These are phyloP conservation scores for Strongylocentrotus purpuratus DNA, from an alignment of 35 echinoderm and acorn worm species.

Conservation along the genomic window DNA sequence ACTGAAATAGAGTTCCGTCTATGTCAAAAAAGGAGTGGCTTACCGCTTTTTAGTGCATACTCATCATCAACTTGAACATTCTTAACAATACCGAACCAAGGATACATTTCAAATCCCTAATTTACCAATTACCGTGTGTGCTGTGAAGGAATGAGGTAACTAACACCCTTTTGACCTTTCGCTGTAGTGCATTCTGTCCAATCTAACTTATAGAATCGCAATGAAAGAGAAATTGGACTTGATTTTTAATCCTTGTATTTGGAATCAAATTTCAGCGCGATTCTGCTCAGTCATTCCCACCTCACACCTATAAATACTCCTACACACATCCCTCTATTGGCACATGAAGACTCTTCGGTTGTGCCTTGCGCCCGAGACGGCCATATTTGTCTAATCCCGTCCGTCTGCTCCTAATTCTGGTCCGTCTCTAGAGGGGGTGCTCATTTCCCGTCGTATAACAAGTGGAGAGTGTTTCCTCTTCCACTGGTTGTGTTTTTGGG, in stretches of 20 bases:
- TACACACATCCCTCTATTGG: background rate
- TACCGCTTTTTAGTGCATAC: background rate
- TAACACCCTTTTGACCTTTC: background rate
- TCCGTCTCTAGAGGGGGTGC: background rate
- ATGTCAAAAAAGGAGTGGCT: background rate
- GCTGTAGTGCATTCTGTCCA: background rate
- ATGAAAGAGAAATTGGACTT: conserved; percentile 36
- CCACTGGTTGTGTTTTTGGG: conserved; percentile 8
- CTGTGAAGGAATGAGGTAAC: background rate
- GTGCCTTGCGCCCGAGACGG: background rate
- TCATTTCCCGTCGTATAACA: background rate
- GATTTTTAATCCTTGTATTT: conserved; percentile 32
- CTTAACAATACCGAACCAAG: background rate
- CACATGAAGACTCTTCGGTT: background rate
- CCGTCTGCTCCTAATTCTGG: background rate
- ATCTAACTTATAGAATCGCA: background rate
- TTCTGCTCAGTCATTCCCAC: conserved; percentile 37
- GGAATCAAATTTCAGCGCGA: conserved; percentile 25
- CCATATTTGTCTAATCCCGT: conserved; percentile 30
- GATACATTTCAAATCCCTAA: background rate
- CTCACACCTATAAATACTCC: conserved; percentile 11
- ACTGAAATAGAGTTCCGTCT: background rate
- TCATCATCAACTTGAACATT: background rate
- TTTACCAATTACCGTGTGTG: background rate
- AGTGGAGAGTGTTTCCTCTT: background rate